phyloP scores from a whole-genome alignment of 1,140 invertebrate species.

The Physella acuta region DNA sequence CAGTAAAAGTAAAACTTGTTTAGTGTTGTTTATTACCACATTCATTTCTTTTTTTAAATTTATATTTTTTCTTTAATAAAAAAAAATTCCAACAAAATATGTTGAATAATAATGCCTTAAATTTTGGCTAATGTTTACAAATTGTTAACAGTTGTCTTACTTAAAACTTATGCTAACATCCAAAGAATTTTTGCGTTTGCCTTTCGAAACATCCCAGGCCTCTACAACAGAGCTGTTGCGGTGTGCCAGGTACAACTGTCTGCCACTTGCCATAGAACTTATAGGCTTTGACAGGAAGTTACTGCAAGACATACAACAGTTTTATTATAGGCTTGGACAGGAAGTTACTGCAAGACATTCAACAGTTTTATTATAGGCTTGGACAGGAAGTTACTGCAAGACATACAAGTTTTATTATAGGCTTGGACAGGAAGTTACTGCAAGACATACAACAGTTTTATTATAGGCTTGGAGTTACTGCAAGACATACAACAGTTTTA shows the following conservation, averaged over 20 bases:
- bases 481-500: too few relatives aligned
- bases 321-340: too few relatives aligned
- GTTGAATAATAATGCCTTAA: not conserved
- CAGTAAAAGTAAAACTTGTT: not conserved
- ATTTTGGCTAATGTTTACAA: not conserved
- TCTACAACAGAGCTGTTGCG: conserved; percentile 27
- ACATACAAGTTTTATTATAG: too few relatives aligned
- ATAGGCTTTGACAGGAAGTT: conserved; percentile 29
- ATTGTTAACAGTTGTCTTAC: conserved; percentile 22
- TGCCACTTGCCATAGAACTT: conserved; percentile 34
- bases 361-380: too few relatives aligned
- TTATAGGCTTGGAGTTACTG: too few relatives aligned
- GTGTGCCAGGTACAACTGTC: conserved; percentile 32
- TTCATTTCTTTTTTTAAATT: not conserved
- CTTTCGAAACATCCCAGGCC: conserved; percentile 33
- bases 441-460: too few relatives aligned
- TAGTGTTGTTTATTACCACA: too few relatives aligned
- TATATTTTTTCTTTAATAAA: not conserved
- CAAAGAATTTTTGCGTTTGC: conserved; percentile 17
- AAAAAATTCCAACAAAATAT: not conserved
- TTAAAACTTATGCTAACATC: conserved; percentile 27
- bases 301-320: too few relatives aligned
- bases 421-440: too few relatives aligned
- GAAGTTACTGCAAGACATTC: too few relatives aligned
- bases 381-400: too few relatives aligned